A percentile compares a stretch with the other conserved stretches of the same genome.
phyloP scores from a whole-genome alignment of 2,797 vertebrate species.

The Ptychadena robeensis region DNA sequence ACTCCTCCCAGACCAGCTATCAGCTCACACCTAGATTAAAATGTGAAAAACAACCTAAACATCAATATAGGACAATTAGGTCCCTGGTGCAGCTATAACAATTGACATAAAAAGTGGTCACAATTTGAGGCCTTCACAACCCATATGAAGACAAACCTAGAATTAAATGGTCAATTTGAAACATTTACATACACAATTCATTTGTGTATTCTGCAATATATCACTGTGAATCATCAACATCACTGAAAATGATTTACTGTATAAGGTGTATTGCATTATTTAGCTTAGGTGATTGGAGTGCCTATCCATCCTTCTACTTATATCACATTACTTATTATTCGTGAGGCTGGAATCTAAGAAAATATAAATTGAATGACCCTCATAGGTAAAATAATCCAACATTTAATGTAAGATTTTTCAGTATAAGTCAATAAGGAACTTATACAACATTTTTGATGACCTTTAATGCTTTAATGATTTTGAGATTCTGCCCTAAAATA shows the following conservation, averaged over 20 bases:
- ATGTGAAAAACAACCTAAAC: neutral
- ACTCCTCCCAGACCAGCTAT: neutral
- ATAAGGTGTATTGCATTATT: too few species aligned
- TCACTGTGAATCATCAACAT: too few species aligned
- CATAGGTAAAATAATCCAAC: neutral
- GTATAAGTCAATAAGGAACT: neutral
- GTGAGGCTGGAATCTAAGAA: neutral
- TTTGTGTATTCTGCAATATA: too few species aligned
- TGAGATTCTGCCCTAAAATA: neutral
- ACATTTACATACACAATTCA: too few species aligned
- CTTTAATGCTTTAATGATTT: conserved; percentile 17
- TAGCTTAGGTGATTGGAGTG: too few species aligned
- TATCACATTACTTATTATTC: neutral
- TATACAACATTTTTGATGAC: neutral
- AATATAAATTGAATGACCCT: neutral
- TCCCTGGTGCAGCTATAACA: neutral
- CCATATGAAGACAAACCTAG: neutral
- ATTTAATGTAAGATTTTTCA: neutral
- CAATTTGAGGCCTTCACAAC: neutral
- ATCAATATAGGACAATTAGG: neutral
- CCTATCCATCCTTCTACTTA: neutral
- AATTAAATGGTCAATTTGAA: too few species aligned
- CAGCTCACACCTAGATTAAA: neutral
- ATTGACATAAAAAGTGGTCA: neutral
- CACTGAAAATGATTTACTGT: neutral